These are phyloP conservation scores for Hetaerina titia DNA, from an alignment of 2,888 invertebrate species.

Conservation along the genomic window DNA sequence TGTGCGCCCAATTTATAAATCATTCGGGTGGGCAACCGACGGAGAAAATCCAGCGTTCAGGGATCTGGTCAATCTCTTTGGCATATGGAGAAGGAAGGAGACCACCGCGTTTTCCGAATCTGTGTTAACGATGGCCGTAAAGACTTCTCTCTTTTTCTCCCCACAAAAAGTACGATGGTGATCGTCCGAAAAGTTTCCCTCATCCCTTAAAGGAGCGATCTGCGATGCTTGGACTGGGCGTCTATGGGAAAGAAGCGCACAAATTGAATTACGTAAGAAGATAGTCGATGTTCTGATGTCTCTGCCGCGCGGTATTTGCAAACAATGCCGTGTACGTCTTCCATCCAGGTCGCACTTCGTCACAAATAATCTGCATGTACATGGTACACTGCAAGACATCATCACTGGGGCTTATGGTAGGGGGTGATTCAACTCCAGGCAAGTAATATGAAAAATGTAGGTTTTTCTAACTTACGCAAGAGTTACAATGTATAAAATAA, in stretches of 20 bases:
- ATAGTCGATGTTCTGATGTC: no score
- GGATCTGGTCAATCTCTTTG: background rate
- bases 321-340: no score
- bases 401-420: no score
- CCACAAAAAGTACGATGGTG: background rate
- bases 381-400: no score
- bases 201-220: background rate
- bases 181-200: background rate
- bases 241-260: background rate
- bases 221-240: background rate
- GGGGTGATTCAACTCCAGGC: no score
- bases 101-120: background rate
- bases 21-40: background rate
- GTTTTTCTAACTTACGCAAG: no score
- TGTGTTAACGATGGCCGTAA: constrained; percentile 14
- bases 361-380: no score
- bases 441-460: no score
- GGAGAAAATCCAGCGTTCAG: background rate
- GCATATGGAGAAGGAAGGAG: background rate
- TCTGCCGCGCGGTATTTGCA: no score
- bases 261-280: background rate
- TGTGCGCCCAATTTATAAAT: background rate
- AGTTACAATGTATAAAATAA: no score
- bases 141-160: background rate
- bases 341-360: no score